Evolutionary conservation across 30 jellyfish, hydroid and myxozoan species (phyloP), one percentile per base, ranked within the genome.

Genomic region (Aurelia aurita): DNA sequence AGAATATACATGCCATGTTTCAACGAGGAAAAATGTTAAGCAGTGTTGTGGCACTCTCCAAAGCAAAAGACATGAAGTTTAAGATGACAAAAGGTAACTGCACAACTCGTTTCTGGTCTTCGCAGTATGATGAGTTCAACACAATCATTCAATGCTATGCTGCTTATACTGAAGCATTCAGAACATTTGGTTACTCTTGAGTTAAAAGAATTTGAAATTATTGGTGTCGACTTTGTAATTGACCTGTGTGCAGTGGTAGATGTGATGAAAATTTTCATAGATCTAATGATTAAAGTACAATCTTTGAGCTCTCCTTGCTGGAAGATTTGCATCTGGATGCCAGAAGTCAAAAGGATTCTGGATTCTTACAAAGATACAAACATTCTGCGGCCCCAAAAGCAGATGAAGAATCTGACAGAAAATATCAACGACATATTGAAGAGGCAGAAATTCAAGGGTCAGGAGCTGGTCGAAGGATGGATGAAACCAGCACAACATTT

Each of bases 11-110:
- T 82, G 5, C 87, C 19, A 74, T 49, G 76, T 74, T 74, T 26
- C 87, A 74, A 57, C 10, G 83, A 74, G 87, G 87, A 39, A 74
- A 74, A 57, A 74, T 74, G 87, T 27, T 74, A 53, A 74, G 78
- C 54, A 46, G 58, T 47, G 87, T 57, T 8, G 20, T 74, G 32
- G 87, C 80, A 4, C 10, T 74, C 51, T 47, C 87, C 58, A 82
- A 74, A n/a, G 21, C 87, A 11, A 23, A 49, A 57, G 60, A 29
- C 57, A 32, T 74, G 29, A 49, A 34, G 26, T n/a, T 53, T 53
- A 47, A 74, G 19, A 57, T 74, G 78, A 74, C 87, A 10, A 82
- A 57, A 57, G 78, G 78, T 46, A 57, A 19, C 53, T 49, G 78
- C 58, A 31, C 87, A 31, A 74, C 87, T 15, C 21, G 78, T n/a